phyloP scores from a whole-genome alignment of 2,797 vertebrate genomes.

The Eutrigla gurnardus region DNA sequence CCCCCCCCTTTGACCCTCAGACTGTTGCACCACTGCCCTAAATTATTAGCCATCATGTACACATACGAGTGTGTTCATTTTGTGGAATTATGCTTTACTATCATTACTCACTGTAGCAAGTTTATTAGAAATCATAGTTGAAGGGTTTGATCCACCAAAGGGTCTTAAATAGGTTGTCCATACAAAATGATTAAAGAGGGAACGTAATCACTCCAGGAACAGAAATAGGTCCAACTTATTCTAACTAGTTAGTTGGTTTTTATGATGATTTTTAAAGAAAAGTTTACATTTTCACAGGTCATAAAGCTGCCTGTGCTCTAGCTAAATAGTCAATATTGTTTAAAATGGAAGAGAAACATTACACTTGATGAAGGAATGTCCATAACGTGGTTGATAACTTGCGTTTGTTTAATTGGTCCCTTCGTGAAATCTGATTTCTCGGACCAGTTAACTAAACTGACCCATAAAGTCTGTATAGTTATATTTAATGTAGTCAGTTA shows the following conservation, averaged over 20 bases:
- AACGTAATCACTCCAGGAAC: neutral
- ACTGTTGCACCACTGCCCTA: constrained; percentile 30
- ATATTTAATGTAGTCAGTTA: neutral
- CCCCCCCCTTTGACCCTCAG: constrained; percentile 53
- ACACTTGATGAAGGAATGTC: neutral
- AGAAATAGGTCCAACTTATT: neutral
- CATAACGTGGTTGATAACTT: neutral
- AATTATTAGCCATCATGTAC: neutral
- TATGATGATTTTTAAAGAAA: neutral
- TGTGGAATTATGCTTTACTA: neutral
- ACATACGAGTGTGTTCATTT: neutral
- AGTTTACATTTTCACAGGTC: neutral
- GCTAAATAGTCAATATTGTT: neutral
- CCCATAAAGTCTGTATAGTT: neutral
- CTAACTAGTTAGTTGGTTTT: neutral
- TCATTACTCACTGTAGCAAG: constrained; percentile 2
- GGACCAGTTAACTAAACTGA: neutral
- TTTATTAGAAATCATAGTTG: neutral
- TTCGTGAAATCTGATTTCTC: neutral
- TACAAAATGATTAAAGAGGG: neutral
- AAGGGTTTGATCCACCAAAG: neutral
- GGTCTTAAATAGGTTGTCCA: neutral
- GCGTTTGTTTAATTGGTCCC: neutral
- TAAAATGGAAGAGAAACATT: neutral
- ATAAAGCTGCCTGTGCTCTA: neutral